Conservation (phyloP, 2,888 invertebrate species). For the Rotaria macrura region DNA sequence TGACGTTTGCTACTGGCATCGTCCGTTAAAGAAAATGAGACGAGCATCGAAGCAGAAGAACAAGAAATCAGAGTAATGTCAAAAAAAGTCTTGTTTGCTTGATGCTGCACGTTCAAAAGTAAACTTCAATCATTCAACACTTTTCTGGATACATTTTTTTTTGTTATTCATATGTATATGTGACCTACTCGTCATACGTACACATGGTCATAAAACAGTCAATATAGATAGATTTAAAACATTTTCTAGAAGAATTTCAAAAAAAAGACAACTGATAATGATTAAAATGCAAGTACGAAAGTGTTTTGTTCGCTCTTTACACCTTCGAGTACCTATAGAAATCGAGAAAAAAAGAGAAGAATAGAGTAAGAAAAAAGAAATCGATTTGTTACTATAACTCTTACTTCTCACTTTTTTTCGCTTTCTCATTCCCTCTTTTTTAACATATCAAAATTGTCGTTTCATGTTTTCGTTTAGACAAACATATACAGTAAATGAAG, state of each 20-base stretch:
- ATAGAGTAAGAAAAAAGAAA: background rate
- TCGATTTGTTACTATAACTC: background rate
- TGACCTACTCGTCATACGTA: background rate
- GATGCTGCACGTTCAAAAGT: background rate
- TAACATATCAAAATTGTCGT: background rate
- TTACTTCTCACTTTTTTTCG: background rate
- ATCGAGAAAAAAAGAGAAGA: background rate
- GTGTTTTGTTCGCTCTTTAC: background rate
- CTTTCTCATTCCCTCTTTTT: background rate
- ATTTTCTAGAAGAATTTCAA: background rate
- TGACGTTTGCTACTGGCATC: background rate
- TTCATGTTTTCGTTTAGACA: conserved; percentile 15
- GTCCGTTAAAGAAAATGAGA: background rate
- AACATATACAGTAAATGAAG: background rate
- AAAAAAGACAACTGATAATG: background rate
- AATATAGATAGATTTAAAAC: background rate
- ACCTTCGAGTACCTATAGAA: background rate
- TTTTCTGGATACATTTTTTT: background rate
- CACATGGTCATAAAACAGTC: background rate
- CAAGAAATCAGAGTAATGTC: background rate
- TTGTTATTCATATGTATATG: background rate
- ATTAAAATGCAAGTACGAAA: background rate
- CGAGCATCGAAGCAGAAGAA: background rate
- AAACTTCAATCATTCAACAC: background rate
- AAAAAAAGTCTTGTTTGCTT: background rate